Evolutionary conservation across 2,797 vertebrate genomes (phyloP).

Genomic region (Lithobates sylvaticus): DNA sequence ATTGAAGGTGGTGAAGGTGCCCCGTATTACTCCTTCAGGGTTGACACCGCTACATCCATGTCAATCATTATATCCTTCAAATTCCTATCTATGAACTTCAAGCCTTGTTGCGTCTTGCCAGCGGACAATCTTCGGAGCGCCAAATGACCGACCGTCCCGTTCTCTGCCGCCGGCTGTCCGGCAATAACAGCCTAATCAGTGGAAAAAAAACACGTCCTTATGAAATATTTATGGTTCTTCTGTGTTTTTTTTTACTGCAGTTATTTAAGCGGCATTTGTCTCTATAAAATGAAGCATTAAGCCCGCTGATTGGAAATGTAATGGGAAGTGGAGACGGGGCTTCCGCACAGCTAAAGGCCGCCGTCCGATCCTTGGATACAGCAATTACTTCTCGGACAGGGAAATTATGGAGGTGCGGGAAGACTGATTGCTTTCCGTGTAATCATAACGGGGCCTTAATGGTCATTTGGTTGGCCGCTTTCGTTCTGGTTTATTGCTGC

Average conservation of each 20-base stretch:
- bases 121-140: neutral
- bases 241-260: constrained; percentile 17
- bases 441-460: constrained; percentile 56
- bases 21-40: no score
- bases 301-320: constrained; percentile 57
- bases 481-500: constrained; percentile 38
- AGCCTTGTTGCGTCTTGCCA: neutral
- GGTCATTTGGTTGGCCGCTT: constrained; percentile 28
- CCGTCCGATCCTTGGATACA: constrained; percentile 33
- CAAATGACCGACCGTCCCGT: neutral
- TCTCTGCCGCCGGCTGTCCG: neutral
- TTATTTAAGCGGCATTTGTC: constrained; percentile 56
- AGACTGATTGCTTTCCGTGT: constrained; percentile 58
- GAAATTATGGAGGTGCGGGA: constrained; percentile 37
- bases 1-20: no score
- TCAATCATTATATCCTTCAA: no score
- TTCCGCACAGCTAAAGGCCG: constrained; percentile 35
- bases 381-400: constrained; percentile 26
- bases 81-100: no score
- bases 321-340: constrained; percentile 53
- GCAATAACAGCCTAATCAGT: constrained; percentile 12
- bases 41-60: no score
- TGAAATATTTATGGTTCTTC: constrained; percentile 57
- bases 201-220: neutral
- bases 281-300: constrained; percentile 58